Evolutionary conservation across 2,113 vertebrate species (phyloP).

Genomic region (Hyla sarda): DNA sequence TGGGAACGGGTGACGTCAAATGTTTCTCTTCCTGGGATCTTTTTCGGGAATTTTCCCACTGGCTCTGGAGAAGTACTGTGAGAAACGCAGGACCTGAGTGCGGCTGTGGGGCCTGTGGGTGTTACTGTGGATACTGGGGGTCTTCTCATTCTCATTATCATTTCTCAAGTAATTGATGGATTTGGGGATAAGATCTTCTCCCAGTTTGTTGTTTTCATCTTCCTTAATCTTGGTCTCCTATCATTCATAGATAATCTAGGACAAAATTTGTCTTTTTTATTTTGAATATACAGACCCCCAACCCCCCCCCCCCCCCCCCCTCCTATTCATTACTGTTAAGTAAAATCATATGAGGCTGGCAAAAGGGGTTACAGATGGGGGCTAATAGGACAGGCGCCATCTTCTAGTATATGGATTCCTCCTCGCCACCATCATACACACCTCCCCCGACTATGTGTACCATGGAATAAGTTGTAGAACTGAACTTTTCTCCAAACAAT

Average conservation of each 20-base stretch:
- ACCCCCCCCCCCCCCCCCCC: background rate
- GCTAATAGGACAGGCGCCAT: background rate
- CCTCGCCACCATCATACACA: too few relatives aligned
- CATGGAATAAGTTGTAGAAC: too few relatives aligned
- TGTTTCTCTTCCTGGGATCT: slow-evolving; percentile 5
- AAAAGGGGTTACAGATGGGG: background rate
- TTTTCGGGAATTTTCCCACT: slow-evolving; percentile 17
- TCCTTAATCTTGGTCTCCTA: background rate
- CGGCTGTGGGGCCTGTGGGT: background rate
- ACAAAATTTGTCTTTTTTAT: background rate
- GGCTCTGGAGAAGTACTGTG: background rate
- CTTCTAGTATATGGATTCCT: too few relatives aligned
- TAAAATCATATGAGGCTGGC: background rate
- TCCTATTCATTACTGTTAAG: background rate
- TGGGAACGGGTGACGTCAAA: background rate
- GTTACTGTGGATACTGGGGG: background rate
- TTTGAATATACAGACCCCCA: background rate
- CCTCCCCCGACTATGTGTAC: too few relatives aligned
- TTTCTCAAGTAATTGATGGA: background rate
- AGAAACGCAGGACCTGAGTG: background rate
- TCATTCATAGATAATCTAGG: background rate
- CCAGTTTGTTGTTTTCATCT: background rate
- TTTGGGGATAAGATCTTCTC: background rate
- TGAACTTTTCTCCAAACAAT: too few relatives aligned
- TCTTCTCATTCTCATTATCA: background rate